A percentile compares a stretch with the other conserved stretches of the same genome.
These are phyloP conservation scores for Frieseomelitta varia DNA, from an alignment of 1,140 invertebrate species.

Conservation along the genomic window DNA sequence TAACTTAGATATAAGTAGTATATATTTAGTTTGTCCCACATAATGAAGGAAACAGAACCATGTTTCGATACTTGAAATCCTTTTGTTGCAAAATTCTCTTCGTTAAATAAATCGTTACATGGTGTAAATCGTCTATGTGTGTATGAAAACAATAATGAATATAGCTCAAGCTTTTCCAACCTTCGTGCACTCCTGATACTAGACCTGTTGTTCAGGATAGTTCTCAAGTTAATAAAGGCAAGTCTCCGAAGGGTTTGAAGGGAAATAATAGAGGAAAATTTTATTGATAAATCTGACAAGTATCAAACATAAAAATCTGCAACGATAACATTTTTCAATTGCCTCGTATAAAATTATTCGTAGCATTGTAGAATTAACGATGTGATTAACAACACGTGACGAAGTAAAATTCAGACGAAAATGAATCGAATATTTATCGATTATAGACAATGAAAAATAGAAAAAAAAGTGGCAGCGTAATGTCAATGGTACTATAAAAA, in stretches of 20 bases:
- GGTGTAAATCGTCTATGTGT: background rate
- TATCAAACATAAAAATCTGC: background rate
- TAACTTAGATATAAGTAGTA: no score
- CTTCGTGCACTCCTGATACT: conserved; percentile 73
- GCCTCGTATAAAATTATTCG: no score
- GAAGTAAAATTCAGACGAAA: no score
- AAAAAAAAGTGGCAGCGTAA: no score
- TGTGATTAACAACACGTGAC: no score
- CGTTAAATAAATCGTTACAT: no score
- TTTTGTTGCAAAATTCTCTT: background rate
- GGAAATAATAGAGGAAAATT: no score
- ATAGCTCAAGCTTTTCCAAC: conserved; percentile 30
- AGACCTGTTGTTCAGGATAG: conserved; percentile 43
- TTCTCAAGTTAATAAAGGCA: conserved; percentile 57
- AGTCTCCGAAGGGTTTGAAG: background rate
- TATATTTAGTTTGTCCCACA: background rate
- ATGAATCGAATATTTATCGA: no score
- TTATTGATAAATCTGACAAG: background rate
- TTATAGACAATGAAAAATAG: no score
- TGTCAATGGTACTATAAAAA: no score
- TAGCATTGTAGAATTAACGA: no score
- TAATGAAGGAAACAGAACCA: background rate
- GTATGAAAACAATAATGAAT: conserved; percentile 20
- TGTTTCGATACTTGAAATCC: background rate
- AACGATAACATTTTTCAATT: background rate